These are phyloP conservation scores for Cyrtonyx montezumae DNA, from an alignment of 2,113 vertebrate species.

Conservation along the genomic window DNA sequence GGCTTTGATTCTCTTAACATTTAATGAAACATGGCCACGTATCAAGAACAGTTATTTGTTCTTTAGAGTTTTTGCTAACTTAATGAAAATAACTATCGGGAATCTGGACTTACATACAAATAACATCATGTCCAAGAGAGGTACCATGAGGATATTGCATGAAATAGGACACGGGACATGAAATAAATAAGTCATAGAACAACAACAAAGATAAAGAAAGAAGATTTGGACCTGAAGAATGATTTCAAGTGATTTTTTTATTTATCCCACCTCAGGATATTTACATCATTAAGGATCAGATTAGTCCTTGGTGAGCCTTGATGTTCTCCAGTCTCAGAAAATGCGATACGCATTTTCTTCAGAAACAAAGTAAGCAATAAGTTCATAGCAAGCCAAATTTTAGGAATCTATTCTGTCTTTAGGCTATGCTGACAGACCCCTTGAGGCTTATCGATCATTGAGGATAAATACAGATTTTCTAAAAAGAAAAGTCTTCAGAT, in stretches of 20 bases:
- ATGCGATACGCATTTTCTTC: background rate
- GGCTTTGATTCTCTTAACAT: conserved; percentile 1
- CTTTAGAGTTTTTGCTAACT: background rate
- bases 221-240: background rate
- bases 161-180: background rate
- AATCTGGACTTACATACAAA: background rate
- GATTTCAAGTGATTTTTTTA: background rate
- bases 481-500: background rate
- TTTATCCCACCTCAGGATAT: background rate
- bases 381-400: background rate
- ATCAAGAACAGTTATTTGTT: conserved; percentile 8
- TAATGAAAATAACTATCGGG: background rate
- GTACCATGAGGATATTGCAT: background rate
- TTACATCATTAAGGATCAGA: background rate
- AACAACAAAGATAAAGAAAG: background rate
- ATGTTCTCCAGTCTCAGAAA: background rate
- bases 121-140: background rate
- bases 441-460: background rate
- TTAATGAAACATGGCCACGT: background rate
- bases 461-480: background rate
- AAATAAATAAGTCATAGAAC: background rate
- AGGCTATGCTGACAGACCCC: background rate
- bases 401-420: background rate
- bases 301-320: background rate
- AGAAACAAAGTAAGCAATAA: background rate